Conservation (phyloP, 2,888 invertebrate species). For the Mesoligia furuncula region DNA sequence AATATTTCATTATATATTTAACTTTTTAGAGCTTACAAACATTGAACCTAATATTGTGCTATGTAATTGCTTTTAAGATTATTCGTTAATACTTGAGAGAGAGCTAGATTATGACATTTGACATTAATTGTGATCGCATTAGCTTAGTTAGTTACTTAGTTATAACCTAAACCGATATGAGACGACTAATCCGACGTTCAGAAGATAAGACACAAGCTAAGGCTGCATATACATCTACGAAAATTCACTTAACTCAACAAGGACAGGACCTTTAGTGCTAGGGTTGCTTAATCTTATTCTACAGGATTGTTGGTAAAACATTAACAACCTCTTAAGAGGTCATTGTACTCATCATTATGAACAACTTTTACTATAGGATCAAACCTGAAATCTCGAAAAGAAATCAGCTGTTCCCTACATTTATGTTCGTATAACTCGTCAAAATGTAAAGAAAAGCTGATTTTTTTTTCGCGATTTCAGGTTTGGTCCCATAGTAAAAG, state of each 20-base stretch:
- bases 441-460: too few relatives aligned
- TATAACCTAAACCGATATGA: not conserved
- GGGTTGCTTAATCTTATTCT: too few relatives aligned
- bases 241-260: not conserved
- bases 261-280: too few relatives aligned
- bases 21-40: not conserved
- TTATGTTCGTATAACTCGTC: too few relatives aligned
- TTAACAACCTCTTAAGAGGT: too few relatives aligned
- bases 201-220: not conserved
- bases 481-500: too few relatives aligned
- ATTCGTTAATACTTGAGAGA: not conserved
- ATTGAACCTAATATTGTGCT: not conserved
- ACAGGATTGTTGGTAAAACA: too few relatives aligned
- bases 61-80: not conserved
- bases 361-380: too few relatives aligned
- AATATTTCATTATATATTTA: not conserved
- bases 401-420: too few relatives aligned
- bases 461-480: too few relatives aligned
- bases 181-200: not conserved
- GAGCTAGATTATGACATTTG: constrained; percentile 1
- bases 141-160: not conserved
- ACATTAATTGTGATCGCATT: constrained; percentile 11
- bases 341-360: too few relatives aligned
- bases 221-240: not conserved
- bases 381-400: too few relatives aligned